Percentiles rank a stretch among this genome's conserved stretches.
phyloP scores from a whole-genome alignment of 2,888 invertebrate species.

The Tyria jacobaeae region DNA sequence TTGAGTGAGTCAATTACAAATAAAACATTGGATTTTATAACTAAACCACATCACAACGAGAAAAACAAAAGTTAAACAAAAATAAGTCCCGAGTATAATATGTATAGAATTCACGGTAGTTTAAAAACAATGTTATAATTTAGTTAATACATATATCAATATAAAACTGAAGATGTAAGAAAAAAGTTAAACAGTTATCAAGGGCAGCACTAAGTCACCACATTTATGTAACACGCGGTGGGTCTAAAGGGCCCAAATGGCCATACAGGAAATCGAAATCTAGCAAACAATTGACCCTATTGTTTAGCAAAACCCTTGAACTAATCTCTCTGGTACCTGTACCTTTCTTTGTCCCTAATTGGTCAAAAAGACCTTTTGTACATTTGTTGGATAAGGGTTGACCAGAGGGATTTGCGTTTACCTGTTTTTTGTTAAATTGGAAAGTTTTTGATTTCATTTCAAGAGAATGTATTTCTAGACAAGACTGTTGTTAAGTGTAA shows the following conservation, averaged over 20 bases:
- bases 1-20: too few species aligned
- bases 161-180: too few species aligned
- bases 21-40: too few species aligned
- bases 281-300: conserved; percentile 51
- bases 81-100: too few species aligned
- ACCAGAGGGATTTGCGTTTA: conserved; percentile 47
- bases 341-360: conserved; percentile 50
- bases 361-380: conserved; percentile 42
- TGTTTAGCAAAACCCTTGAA: conserved; percentile 54
- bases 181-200: not conserved
- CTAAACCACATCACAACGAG: too few species aligned
- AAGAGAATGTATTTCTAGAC: not conserved
- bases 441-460: conserved; percentile 35
- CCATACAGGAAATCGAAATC: conserved; percentile 47
- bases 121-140: too few species aligned
- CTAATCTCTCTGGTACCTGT: conserved; percentile 50
- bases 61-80: too few species aligned
- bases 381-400: conserved; percentile 40
- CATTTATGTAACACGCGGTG: conserved; percentile 32
- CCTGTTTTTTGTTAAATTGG: conserved; percentile 39
- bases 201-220: not conserved
- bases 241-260: conserved; percentile 52
- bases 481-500: not conserved
- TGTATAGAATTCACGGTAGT: too few species aligned
- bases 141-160: too few species aligned